Evolutionary conservation across 1,140 invertebrate genomes (phyloP).

Genomic region (Meteorus sp.): DNA sequence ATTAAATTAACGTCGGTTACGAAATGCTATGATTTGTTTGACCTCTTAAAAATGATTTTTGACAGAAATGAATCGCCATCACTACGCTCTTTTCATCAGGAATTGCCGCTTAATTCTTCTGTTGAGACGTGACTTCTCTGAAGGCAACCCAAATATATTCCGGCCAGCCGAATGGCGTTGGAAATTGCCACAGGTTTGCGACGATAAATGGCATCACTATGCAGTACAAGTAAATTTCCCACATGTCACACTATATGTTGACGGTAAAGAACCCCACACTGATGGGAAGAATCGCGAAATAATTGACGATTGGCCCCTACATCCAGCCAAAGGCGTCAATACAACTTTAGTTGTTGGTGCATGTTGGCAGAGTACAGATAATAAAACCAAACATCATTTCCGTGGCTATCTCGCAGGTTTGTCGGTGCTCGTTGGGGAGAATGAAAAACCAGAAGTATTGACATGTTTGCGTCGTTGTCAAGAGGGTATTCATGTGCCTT

Average conservation of each 20-base stretch:
- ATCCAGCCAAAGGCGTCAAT: constrained; percentile 90
- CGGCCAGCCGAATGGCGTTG: constrained; percentile 97
- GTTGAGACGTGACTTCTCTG: constrained; percentile 87
- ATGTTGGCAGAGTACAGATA: constrained; percentile 95
- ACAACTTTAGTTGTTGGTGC: constrained; percentile 93
- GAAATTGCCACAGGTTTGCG: constrained; percentile 90
- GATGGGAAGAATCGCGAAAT: constrained; percentile 90
- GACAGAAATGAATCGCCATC: constrained; percentile 96
- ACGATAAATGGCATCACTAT: constrained; percentile 99
- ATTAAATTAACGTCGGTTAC: too few relatives aligned
- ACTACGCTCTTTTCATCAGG: constrained; percentile 94
- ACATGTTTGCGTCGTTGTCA: constrained; percentile 84
- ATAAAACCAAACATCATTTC: constrained; percentile 86
- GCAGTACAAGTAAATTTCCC: constrained; percentile 90
- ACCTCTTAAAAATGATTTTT: constrained; percentile 28
- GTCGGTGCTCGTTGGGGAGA: constrained; percentile 76
- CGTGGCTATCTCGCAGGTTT: constrained; percentile 86
- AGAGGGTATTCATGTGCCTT: constrained; percentile 77
- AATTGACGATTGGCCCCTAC: constrained; percentile 99
- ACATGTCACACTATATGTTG: constrained; percentile 84
- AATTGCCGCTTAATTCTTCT: constrained; percentile 95
- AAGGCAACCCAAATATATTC: constrained; percentile 93
- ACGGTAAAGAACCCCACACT: constrained; percentile 80
- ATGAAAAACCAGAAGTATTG: constrained; percentile 79
- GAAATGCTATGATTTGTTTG: too few relatives aligned